Evolutionary conservation across 2,888 invertebrate species (phyloP).

Genomic region (Noctua comes): DNA sequence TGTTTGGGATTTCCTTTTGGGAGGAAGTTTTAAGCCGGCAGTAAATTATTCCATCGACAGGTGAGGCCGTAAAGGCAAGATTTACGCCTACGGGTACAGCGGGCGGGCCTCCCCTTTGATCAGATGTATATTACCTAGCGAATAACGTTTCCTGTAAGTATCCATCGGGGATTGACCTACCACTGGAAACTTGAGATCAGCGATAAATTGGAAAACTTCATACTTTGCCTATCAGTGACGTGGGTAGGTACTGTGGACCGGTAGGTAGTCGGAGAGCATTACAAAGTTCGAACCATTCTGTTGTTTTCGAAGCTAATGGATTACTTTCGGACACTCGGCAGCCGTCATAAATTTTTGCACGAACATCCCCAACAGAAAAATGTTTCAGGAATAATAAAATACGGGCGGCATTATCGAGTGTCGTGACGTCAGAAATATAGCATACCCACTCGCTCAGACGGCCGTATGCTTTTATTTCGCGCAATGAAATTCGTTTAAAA

Average conservation of each 20-base stretch:
- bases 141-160: conserved; percentile 84
- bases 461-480: conserved; percentile 79
- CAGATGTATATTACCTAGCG: conserved; percentile 88
- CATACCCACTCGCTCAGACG: conserved; percentile 68
- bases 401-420: conserved; percentile 73
- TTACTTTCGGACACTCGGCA: conserved; percentile 75
- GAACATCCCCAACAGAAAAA: conserved; percentile 74
- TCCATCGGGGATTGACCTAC: conserved; percentile 83
- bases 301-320: conserved; percentile 76
- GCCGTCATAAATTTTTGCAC: conserved; percentile 73
- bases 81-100: conserved; percentile 87
- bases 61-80: conserved; percentile 90
- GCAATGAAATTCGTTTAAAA: conserved; percentile 85
- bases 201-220: conserved; percentile 82
- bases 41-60: conserved; percentile 90
- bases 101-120: conserved; percentile 85
- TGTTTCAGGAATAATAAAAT: conserved; percentile 74
- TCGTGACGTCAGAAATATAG: conserved; percentile 76
- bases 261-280: conserved; percentile 52
- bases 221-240: conserved; percentile 73
- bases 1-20: conserved; percentile 88
- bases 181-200: conserved; percentile 75
- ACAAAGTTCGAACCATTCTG: conserved; percentile 65
- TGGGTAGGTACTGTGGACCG: conserved; percentile 61
- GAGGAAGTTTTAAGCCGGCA: conserved; percentile 89